phyloP scores from a whole-genome alignment of 2,797 vertebrate species.

The Rousettus madagascariensis region DNA sequence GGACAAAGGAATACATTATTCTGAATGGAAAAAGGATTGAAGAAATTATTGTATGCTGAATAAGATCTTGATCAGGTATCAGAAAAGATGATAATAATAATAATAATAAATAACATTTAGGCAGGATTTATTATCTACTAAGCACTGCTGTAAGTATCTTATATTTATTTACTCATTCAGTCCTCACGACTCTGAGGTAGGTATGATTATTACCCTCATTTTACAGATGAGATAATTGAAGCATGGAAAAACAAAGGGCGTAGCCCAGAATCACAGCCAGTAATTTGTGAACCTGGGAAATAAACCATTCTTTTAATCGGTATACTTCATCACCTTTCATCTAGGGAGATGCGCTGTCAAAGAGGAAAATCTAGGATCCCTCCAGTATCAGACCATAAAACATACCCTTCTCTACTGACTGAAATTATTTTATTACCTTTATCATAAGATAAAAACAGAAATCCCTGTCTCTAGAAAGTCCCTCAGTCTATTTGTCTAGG shows the following conservation, averaged over 20 bases:
- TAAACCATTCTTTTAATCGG: neutral
- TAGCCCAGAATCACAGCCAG: neutral
- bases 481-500: neutral
- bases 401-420: neutral
- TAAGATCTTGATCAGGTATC: neutral
- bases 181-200: neutral
- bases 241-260: neutral
- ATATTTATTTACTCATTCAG: slow-evolving; percentile 2
- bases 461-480: neutral
- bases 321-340: neutral
- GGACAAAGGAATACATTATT: neutral
- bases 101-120: neutral
- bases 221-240: neutral
- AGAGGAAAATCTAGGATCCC: neutral
- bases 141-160: neutral
- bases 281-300: neutral
- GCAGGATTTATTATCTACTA: neutral
- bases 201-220: neutral
- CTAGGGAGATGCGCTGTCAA: neutral
- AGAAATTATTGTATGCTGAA: neutral
- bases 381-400: neutral
- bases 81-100: neutral
- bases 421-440: neutral
- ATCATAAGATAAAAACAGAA: neutral
- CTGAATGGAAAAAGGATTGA: neutral